These are phyloP conservation scores for Arvicanthis niloticus DNA, from an alignment of 2,113 vertebrate genomes.

Conservation along the genomic window DNA sequence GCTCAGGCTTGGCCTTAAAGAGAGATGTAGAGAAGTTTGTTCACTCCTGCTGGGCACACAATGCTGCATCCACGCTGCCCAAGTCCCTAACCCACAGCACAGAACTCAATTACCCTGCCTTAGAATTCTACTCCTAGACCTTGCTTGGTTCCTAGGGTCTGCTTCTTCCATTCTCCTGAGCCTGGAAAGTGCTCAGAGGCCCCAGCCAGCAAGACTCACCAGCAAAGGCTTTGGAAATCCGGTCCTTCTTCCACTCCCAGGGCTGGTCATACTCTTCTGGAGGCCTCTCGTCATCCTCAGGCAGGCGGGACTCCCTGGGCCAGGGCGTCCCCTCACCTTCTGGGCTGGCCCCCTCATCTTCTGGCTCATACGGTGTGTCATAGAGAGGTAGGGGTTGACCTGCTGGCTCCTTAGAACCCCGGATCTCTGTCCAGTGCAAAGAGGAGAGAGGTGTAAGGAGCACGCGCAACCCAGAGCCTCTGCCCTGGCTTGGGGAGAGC, in stretches of 20 bases:
- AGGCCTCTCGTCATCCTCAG: constrained; percentile 96
- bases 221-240: constrained; percentile 98
- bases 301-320: constrained; percentile 93
- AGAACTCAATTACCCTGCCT: background rate
- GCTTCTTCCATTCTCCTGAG: background rate
- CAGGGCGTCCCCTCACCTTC: constrained; percentile 86
- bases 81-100: background rate
- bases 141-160: background rate
- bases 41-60: background rate
- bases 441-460: background rate
- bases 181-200: background rate
- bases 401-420: constrained; percentile 86
- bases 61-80: background rate
- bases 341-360: constrained; percentile 88
- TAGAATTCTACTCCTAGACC: background rate
- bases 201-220: constrained; percentile 85
- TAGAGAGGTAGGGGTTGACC: constrained; percentile 90
- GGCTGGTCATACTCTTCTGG: constrained; percentile 99
- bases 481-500: background rate
- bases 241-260: constrained; percentile 99
- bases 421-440: constrained; percentile 85
- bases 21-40: background rate
- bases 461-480: background rate
- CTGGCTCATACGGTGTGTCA: constrained; percentile 94
- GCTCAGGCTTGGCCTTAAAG: background rate